A percentile compares a stretch with the other conserved stretches of the same genome.
phyloP scores from a whole-genome alignment of 2,797 vertebrate genomes.

The Oreochromis grahami region DNA sequence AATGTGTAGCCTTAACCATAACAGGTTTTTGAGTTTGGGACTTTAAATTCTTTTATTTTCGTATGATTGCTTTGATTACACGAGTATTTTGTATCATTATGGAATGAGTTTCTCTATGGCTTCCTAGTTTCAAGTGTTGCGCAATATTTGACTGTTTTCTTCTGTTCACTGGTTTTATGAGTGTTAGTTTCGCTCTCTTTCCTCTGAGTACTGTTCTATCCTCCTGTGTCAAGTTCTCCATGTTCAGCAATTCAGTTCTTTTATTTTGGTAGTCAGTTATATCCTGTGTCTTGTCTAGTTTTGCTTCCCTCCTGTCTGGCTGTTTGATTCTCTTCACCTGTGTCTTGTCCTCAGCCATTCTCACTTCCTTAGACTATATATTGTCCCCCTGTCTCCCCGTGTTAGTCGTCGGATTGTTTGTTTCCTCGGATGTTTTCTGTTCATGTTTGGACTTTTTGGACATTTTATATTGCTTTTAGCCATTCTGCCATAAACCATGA shows the following conservation, averaged over 20 bases:
- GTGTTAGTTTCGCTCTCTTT: not conserved
- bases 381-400: not conserved
- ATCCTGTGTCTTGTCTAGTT: not conserved
- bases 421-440: not conserved
- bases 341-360: not conserved
- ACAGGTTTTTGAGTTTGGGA: not conserved
- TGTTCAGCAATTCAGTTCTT: not conserved
- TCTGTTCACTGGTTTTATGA: not conserved
- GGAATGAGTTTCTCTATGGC: not conserved
- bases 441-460: not conserved
- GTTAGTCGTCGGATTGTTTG: not conserved
- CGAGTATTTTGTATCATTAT: accelerated
- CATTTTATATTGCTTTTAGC: not conserved
- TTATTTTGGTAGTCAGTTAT: not conserved
- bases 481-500: not conserved
- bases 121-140: not conserved
- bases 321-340: not conserved
- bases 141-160: not conserved
- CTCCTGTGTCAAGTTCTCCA: not conserved
- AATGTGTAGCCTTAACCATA: not conserved
- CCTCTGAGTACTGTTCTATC: not conserved
- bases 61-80: not conserved
- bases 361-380: not conserved
- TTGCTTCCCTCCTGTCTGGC: accelerated
- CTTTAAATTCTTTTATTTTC: not conserved